Base-by-base conservation (phyloP, 2,888 invertebrate species). In the Leuctra nigra region DNA sequence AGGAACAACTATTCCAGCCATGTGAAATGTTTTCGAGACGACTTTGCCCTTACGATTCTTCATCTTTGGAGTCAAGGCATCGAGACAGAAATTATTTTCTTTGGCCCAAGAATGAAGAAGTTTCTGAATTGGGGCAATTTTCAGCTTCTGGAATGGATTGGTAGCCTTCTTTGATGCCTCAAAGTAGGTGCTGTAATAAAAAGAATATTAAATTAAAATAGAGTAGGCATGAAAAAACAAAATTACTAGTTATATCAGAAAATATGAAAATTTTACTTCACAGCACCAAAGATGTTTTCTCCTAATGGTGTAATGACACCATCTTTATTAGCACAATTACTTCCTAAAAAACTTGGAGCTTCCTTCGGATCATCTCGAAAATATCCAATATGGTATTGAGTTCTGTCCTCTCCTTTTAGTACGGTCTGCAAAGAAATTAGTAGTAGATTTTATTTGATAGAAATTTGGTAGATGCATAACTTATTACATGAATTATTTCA, bases 381-480 rank as follows among this genome's bases (percentile, higher is more conserved):
- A 72, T 94, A 96, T 4, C 95, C 95, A 66, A 91, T 83, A 69
- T 96, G 95, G 63, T 83, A 83, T 60, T 87, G 85, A 58, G 81
- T 81, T 50, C 78, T 78, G 50, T 82, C 80, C 66, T 84, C 82
- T 20, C 79, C 81, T 69, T 81, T 84, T 52, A 91, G 70, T 38
- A 91, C 75, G 2, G 91, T 86, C 81, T 84, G 68, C 53, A 75
- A 72, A n/a, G n/a, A n/a, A n/a, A n/a, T n/a, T n/a, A n/a, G n/a
- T n/a, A n/a, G n/a, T n/a, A n/a, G n/a, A n/a, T n/a, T n/a, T n/a
- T n/a, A n/a, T n/a, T n/a, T n/a, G n/a, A n/a, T n/a, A n/a, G n/a
- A n/a, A n/a, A n/a, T n/a, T n/a, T n/a, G n/a, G n/a, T n/a, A n/a
- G n/a, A n/a, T n/a, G n/a, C n/a, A n/a, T n/a, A n/a, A n/a, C n/a